Percentiles rank a stretch among this genome's conserved stretches.
phyloP scores from a whole-genome alignment of 2,888 invertebrate species.

The Leptinotarsa tumamoca region DNA sequence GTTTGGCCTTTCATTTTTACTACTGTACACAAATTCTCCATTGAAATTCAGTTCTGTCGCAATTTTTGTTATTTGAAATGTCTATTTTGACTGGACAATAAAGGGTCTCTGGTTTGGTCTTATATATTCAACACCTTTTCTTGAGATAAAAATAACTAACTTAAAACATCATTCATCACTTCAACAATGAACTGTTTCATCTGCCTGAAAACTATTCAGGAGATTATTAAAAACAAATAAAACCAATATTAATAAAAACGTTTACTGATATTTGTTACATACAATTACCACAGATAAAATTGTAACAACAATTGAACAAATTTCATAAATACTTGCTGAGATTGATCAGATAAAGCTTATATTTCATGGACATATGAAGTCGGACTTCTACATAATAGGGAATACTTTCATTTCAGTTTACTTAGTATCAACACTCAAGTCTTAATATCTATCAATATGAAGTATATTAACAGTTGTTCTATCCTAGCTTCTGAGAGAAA shows the following conservation, averaged over 20 bases:
- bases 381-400: conserved; percentile 36
- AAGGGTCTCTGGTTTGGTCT: too few species aligned
- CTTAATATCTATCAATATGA: background rate
- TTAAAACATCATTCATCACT: too few species aligned
- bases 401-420: conserved; percentile 30
- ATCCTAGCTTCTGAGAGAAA: background rate
- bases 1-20: background rate
- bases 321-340: background rate
- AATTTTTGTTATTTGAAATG: background rate
- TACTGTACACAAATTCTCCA: background rate
- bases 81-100: too few species aligned
- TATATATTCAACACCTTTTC: too few species aligned
- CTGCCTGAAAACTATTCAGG: too few species aligned
- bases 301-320: background rate
- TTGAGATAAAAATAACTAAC: too few species aligned
- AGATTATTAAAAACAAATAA: background rate
- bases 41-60: background rate
- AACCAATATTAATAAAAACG: background rate
- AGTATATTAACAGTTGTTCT: background rate
- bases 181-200: too few species aligned
- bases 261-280: conserved; percentile 1
- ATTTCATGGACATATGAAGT: conserved; percentile 34
- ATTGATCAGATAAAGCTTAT: background rate
- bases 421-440: conserved; percentile 7
- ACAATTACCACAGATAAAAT: background rate